Conservation (phyloP, 1,140 invertebrate species). For the Calosoma granatense region DNA sequence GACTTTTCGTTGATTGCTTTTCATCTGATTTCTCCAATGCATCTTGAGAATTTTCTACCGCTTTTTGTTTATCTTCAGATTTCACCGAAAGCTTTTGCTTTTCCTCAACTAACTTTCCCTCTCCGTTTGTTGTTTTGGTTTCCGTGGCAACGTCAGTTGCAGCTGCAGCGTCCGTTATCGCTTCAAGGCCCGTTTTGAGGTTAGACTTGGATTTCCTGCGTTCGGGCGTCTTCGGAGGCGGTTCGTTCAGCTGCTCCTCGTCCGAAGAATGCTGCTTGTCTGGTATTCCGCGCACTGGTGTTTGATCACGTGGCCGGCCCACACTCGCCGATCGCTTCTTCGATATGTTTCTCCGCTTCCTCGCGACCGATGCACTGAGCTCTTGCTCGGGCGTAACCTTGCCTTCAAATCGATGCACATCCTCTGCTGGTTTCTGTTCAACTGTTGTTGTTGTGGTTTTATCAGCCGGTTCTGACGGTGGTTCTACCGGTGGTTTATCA, state of each 20-base stretch:
- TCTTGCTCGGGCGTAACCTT: constrained; percentile 37
- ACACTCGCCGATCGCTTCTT: constrained; percentile 39
- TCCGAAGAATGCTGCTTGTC: constrained; percentile 17
- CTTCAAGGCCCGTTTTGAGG: constrained; percentile 16
- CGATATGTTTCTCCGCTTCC: constrained; percentile 41
- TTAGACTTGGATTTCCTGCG: constrained; percentile 17
- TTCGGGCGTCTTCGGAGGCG: constrained; percentile 24
- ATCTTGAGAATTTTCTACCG: neutral
- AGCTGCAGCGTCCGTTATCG: constrained; percentile 9
- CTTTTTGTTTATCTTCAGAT: neutral
- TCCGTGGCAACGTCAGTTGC: neutral
- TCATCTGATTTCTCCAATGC: neutral
- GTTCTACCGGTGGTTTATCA: neutral
- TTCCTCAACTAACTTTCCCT: neutral
- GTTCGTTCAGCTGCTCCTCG: constrained; percentile 17
- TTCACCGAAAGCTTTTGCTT: neutral
- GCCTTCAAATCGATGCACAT: constrained; percentile 24
- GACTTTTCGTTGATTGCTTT: neutral
- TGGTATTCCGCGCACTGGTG: constrained; percentile 22
- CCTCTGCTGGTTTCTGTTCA: constrained; percentile 17
- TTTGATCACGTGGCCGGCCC: constrained; percentile 24
- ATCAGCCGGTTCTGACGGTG: constrained; percentile 14
- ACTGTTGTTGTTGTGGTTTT: constrained; percentile 19
- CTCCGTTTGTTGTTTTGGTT: neutral
- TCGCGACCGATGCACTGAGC: constrained; percentile 35